Conservation (phyloP, 2,888 invertebrate genomes). For the Conus canariensis region DNA sequence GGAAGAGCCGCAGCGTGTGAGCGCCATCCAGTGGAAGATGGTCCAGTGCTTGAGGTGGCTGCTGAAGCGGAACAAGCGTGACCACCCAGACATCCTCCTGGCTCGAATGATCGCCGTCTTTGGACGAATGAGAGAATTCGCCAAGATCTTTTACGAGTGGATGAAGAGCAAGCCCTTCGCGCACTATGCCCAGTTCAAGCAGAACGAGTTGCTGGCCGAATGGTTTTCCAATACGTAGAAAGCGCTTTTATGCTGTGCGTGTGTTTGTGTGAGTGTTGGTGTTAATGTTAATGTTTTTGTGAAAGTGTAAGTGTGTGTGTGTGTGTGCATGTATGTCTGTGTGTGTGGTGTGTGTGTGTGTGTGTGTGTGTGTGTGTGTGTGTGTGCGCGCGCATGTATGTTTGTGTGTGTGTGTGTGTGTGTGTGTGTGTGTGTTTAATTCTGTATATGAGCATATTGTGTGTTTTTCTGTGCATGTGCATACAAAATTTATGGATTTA, state of each 20-base stretch:
- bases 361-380: too few species aligned
- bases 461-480: too few species aligned
- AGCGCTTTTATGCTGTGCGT: not conserved
- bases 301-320: too few species aligned
- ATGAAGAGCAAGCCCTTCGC: constrained; percentile 37
- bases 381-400: too few species aligned
- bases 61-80: constrained; percentile 30
- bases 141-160: constrained; percentile 18
- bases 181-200: constrained; percentile 14
- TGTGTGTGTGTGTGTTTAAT: too few species aligned
- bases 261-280: not conserved
- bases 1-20: constrained; percentile 35
- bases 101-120: constrained; percentile 32
- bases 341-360: too few species aligned
- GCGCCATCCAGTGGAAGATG: constrained; percentile 41
- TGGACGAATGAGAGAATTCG: not conserved
- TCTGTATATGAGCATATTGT: too few species aligned
- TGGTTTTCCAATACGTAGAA: constrained; percentile 35
- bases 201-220: constrained; percentile 28
- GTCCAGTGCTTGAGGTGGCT: constrained; percentile 32
- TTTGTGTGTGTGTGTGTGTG: too few species aligned
- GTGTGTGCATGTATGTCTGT: too few species aligned
- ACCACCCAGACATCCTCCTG: constrained; percentile 25
- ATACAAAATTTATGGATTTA: too few species aligned
- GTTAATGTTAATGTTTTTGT: not conserved